phyloP scores from a whole-genome alignment of 2,888 invertebrate genomes.

The Heteromyza rotundicornis region DNA sequence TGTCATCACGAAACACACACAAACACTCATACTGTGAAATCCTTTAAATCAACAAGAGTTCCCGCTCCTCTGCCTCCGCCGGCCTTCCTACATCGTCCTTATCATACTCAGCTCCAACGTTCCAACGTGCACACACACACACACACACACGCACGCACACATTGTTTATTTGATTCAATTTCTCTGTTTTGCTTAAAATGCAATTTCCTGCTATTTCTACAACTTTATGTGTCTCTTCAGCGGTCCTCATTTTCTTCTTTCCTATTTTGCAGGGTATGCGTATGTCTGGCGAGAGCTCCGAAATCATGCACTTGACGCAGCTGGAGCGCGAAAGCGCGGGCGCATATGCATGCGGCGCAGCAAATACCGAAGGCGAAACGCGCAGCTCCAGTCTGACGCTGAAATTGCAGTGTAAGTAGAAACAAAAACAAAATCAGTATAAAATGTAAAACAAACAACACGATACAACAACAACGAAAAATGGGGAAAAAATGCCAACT shows the following conservation, averaged over 20 bases:
- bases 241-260: background rate
- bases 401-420: constrained; percentile 79
- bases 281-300: constrained; percentile 62
- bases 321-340: constrained; percentile 76
- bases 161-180: constrained; percentile 1
- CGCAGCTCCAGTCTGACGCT: constrained; percentile 76
- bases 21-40: too few species aligned
- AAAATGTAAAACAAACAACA: background rate
- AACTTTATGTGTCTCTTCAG: too few species aligned
- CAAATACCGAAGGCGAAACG: constrained; percentile 81
- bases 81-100: too few species aligned
- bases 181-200: constrained; percentile 14
- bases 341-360: constrained; percentile 81
- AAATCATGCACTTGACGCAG: constrained; percentile 71
- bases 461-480: constrained; percentile 31
- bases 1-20: too few species aligned
- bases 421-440: too few species aligned
- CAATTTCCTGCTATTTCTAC: constrained; percentile 12
- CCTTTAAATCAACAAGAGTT: too few species aligned
- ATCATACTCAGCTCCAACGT: background rate
- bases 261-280: constrained; percentile 59
- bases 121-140: background rate
- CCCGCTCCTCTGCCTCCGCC: too few species aligned
- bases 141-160: background rate
- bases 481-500: constrained; percentile 16